phyloP scores from a whole-genome alignment of 2,888 invertebrate genomes.

The Reticulitermes lucifugus region DNA sequence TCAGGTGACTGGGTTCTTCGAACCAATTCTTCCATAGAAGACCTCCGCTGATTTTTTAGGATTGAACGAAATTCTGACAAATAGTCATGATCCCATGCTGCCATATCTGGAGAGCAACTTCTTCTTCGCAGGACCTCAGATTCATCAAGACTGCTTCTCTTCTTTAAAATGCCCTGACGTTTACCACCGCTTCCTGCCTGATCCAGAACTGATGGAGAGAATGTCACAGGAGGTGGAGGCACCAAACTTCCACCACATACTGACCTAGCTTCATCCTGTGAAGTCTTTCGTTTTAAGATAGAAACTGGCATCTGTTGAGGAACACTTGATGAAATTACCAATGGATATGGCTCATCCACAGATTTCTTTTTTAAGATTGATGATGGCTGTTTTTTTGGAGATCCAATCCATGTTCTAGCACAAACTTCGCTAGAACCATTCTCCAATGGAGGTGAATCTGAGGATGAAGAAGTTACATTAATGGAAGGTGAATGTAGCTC shows the following conservation, averaged over 20 bases:
- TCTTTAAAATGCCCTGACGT: slow-evolving; percentile 86
- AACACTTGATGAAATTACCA: slow-evolving; percentile 36
- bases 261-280: slow-evolving; percentile 64
- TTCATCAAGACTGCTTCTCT: slow-evolving; percentile 85
- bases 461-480: not conserved
- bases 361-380: slow-evolving; percentile 79
- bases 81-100: not conserved
- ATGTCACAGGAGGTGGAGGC: slow-evolving; percentile 76
- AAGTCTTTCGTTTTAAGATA: slow-evolving; percentile 70
- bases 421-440: slow-evolving; percentile 32
- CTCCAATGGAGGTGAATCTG: slow-evolving; percentile 1
- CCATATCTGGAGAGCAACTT: slow-evolving; percentile 77
- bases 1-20: slow-evolving; percentile 74
- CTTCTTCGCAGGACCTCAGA: slow-evolving; percentile 76
- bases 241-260: slow-evolving; percentile 61
- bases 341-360: slow-evolving; percentile 63
- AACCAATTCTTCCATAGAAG: slow-evolving; percentile 77
- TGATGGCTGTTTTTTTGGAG: slow-evolving; percentile 54
- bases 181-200: slow-evolving; percentile 64
- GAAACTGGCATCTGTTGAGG: slow-evolving; percentile 64
- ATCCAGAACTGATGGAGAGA: slow-evolving; percentile 81
- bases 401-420: slow-evolving; percentile 40
- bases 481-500: not conserved
- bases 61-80: slow-evolving; percentile 72
- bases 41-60: slow-evolving; percentile 75